Base-by-base conservation (phyloP, 2,797 vertebrate genomes). In the Mareca penelope region DNA sequence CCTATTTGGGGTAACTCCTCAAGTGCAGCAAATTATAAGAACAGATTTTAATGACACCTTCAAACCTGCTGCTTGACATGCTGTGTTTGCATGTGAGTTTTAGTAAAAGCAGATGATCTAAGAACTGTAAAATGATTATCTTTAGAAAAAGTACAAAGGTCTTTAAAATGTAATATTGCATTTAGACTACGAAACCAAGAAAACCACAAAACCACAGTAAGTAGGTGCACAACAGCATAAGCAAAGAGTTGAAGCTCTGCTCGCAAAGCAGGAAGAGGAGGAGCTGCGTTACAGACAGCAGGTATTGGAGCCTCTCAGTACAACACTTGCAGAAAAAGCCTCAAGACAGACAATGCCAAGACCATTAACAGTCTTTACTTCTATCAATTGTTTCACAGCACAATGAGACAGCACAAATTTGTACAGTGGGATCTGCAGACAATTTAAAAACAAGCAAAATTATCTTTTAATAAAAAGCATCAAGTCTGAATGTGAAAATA, bases 341-440 rank as follows among this genome's bases (percentile, higher is more conserved):
- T 87, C 93, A 85, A 77, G 94, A 96, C 95, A 96, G 85, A 96
- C 91, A 95, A 85, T 59, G 88, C 94, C 85, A 85, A 94, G 95
- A 93, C 94, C 93, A 93, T 18, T 76, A 96, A 94, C 59, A 95
- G 91, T 87, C 95, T 96, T 97, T 96, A 96, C 95, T 96, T 96
- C 91, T 91, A 88, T 93, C 88, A 87, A 88, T 95, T 89, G 77
- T 80, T 96, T 94, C 95, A 96, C 91, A 95, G 95, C 89, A 95
- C 95, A 95, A 92, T 24, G 70, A 95, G 85, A 96, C 85, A 89
- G 92, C 94, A 96, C 95, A 87, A 79, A 52, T 91, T 94, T 83
- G 88, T 96, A 96, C 93, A 97, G 93, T 24, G 33, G 89, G 80
- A 93, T 94, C 95, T 80, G 91, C 93, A 93, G 89, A 94, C 89